Evolutionary conservation across 2,888 invertebrate species (phyloP), one percentile per base, ranked within the genome.

Genomic region (Cantharis flavilabris): DNA sequence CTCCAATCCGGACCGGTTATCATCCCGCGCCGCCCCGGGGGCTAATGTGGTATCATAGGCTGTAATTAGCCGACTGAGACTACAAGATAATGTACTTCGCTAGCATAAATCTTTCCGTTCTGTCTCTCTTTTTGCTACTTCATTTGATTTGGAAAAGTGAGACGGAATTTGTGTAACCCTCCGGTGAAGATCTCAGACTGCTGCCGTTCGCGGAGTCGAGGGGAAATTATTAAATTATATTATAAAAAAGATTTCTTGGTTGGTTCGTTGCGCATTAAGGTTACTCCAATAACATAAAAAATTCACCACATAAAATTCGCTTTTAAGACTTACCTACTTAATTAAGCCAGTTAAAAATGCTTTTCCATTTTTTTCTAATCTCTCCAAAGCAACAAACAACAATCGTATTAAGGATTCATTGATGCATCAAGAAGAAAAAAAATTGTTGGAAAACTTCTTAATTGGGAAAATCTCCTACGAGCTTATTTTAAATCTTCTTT

Each of bases 81-180:
- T 89, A 89, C 89, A 89, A 90, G 89, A 90, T 90, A 90, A 90
- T 89, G 89, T 89, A 89, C 89, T 90, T 89, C 88, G 86, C 87
- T 86, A 85, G 88, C 87, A 88, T 89, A 89, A 89, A 89, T 89
- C 89, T 89, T 89, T 88, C 85, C 82, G 81, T 84, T 84, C 84
- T 79, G 82, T 83, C 84, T 84, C 79, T 79, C 79, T 79, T 79
- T 79, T 79, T 76, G 65, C 75, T 76, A 76, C 76, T 76, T 76
- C 79, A 71, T 75, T 76, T 79, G 72, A 74, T 75, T 75, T 72
- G 71, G 78, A 70, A 75, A 73, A 79, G 78, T 73, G 80, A 81
- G 79, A 79, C 72, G 72, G 79, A 79, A 76, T 80, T 80, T 71
- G 78, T 78, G 77, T 79, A 79, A 80, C 80, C 81, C 81, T 79